These are phyloP conservation scores for Fistularia commersonii DNA, from an alignment of 2,797 vertebrate species.

Conservation along the genomic window DNA sequence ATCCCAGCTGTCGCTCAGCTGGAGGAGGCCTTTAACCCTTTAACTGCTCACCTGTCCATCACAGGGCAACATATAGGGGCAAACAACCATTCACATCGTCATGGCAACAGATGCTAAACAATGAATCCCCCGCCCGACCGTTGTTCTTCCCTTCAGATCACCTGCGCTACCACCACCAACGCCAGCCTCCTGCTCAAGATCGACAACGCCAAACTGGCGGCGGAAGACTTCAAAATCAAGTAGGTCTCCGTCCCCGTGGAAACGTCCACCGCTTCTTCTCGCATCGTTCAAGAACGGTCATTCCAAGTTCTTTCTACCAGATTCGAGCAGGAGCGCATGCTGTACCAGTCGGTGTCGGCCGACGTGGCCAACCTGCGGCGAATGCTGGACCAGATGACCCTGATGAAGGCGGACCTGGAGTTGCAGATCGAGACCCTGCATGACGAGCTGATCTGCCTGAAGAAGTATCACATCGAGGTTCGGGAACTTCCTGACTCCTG, in stretches of 20 bases:
- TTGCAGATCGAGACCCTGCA: constrained; percentile 87
- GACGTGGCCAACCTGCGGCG: constrained; percentile 85
- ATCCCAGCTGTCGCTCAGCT: no score
- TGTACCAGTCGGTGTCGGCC: constrained; percentile 84
- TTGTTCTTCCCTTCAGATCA: constrained; percentile 66
- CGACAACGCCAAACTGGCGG: constrained; percentile 90
- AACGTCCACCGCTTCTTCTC: background rate
- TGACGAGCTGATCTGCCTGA: constrained; percentile 86
- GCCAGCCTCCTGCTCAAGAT: constrained; percentile 85
- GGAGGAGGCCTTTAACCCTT: no score
- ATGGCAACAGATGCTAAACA: no score
- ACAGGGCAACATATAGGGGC: no score
- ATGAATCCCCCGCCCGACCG: background rate
- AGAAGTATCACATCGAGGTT: constrained; percentile 90
- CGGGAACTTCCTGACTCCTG: constrained; percentile 3
- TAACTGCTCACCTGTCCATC: no score
- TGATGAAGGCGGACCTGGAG: constrained; percentile 86
- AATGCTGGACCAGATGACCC: constrained; percentile 82
- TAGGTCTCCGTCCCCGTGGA: constrained; percentile 54
- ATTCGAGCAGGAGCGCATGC: constrained; percentile 83
- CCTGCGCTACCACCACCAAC: constrained; percentile 72
- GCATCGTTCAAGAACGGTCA: background rate
- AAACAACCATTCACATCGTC: no score
- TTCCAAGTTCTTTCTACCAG: constrained; percentile 60
- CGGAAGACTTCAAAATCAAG: constrained; percentile 90